These are phyloP conservation scores for Nematostella vectensis DNA, from an alignment of 92 coral and sea anemone genomes.

Conservation along the genomic window DNA sequence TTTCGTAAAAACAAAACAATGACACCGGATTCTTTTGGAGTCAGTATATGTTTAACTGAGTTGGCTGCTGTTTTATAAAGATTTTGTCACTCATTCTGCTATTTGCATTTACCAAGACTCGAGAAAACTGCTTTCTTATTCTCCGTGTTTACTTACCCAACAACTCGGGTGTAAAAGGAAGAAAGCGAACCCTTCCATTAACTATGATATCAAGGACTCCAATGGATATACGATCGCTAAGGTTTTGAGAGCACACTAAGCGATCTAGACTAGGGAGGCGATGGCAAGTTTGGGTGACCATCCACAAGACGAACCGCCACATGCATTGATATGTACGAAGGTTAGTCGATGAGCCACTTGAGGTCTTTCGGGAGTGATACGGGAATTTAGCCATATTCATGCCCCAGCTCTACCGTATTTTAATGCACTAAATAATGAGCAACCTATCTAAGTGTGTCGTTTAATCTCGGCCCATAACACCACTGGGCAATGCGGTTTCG, in stretches of 20 bases:
- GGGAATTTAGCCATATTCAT: constrained; percentile 29
- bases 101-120: constrained; percentile 1
- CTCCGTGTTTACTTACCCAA: constrained; percentile 38
- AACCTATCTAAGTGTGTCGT: no score
- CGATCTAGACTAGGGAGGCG: not conserved
- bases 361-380: constrained; percentile 26
- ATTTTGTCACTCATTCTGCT: not conserved
- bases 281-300: constrained; percentile 36
- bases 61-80: no score
- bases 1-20: no score
- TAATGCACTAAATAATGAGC: no score
- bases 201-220: constrained; percentile 23
- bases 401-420: constrained; percentile 3
- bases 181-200: constrained; percentile 37
- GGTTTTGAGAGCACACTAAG: not conserved
- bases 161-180: constrained; percentile 29
- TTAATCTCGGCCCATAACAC: no score
- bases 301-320: constrained; percentile 46
- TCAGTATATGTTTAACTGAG: no score
- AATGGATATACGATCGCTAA: not conserved
- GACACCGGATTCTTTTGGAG: no score
- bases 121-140: constrained; percentile 2
- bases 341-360: constrained; percentile 14
- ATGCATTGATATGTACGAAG: constrained; percentile 44
- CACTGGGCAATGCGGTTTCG: constrained; percentile 7